Percentiles rank a stretch among this genome's conserved stretches.
These are phyloP conservation scores for Hypomesus transpacificus DNA, from an alignment of 2,113 vertebrate genomes.

Conservation along the genomic window DNA sequence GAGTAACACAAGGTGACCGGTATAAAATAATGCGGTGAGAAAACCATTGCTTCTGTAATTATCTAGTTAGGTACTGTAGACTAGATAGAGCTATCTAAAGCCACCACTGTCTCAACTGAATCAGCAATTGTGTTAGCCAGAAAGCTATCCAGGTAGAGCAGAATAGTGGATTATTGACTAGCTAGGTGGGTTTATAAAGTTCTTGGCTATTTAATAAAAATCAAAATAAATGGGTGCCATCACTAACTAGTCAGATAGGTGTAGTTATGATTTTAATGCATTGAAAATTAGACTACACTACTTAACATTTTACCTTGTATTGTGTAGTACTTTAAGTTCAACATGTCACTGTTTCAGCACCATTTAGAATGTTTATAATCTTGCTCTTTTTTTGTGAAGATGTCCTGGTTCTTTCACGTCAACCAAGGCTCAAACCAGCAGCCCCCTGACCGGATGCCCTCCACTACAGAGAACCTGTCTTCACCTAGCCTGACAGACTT, in stretches of 20 bases:
- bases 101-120: neutral
- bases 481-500: slow-evolving; percentile 41
- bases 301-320: too few relatives aligned
- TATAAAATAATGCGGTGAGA: too few relatives aligned
- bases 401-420: slow-evolving; percentile 68
- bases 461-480: slow-evolving; percentile 13
- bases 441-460: slow-evolving; percentile 29
- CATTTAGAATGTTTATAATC: neutral
- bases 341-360: too few relatives aligned
- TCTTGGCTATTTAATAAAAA: neutral
- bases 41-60: neutral
- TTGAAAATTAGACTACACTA: too few relatives aligned
- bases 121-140: neutral
- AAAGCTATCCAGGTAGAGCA: neutral
- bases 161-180: neutral
- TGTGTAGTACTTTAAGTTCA: too few relatives aligned
- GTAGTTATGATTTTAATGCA: too few relatives aligned
- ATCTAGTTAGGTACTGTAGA: neutral
- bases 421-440: slow-evolving; percentile 36
- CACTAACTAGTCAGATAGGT: too few relatives aligned
- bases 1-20: too few relatives aligned
- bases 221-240: neutral
- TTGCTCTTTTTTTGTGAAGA: slow-evolving; percentile 34
- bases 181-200: neutral
- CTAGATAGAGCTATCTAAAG: neutral